These are phyloP conservation scores for Zaprionus capensis DNA, from an alignment of 1,140 invertebrate species.

Conservation along the genomic window DNA sequence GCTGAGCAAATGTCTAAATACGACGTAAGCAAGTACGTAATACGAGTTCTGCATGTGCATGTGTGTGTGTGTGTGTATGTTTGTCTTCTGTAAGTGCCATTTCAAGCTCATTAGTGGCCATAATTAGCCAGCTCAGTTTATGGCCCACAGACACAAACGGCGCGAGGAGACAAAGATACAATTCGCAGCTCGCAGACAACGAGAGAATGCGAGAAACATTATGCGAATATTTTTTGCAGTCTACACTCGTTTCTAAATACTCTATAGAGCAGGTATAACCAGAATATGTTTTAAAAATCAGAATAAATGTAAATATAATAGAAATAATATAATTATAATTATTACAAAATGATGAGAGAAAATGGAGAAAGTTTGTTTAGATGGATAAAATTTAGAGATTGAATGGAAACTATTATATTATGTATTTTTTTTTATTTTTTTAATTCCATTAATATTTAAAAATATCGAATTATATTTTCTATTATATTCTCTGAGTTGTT, in stretches of 20 bases:
- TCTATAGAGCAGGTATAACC: conserved; percentile 3
- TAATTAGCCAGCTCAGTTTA: conserved; percentile 76
- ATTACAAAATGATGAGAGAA: too few species aligned
- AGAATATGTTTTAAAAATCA: too few species aligned
- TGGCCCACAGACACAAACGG: conserved; percentile 68
- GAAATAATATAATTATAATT: too few species aligned
- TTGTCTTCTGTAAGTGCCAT: conserved; percentile 65
- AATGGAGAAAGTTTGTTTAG: too few species aligned
- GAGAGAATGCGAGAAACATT: conserved; percentile 3
- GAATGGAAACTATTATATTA: too few species aligned
- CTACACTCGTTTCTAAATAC: background rate
- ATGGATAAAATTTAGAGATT: too few species aligned
- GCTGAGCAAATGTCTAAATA: conserved; percentile 39
- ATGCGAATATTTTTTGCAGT: conserved; percentile 26
- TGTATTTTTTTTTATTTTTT: too few species aligned
- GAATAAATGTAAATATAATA: too few species aligned
- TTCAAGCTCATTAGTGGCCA: conserved; percentile 81
- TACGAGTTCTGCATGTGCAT: conserved; percentile 9
- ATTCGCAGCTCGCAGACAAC: conserved; percentile 30
- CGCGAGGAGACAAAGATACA: conserved; percentile 46
- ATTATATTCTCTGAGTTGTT: too few species aligned
- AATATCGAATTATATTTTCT: too few species aligned
- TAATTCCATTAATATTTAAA: too few species aligned
- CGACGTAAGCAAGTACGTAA: conserved; percentile 19
- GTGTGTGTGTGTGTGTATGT: background rate